A percentile compares a stretch with the other conserved stretches of the same genome.
Evolutionary conservation across 1,140 invertebrate species (phyloP).

Genomic region (Hyles vespertilio): DNA sequence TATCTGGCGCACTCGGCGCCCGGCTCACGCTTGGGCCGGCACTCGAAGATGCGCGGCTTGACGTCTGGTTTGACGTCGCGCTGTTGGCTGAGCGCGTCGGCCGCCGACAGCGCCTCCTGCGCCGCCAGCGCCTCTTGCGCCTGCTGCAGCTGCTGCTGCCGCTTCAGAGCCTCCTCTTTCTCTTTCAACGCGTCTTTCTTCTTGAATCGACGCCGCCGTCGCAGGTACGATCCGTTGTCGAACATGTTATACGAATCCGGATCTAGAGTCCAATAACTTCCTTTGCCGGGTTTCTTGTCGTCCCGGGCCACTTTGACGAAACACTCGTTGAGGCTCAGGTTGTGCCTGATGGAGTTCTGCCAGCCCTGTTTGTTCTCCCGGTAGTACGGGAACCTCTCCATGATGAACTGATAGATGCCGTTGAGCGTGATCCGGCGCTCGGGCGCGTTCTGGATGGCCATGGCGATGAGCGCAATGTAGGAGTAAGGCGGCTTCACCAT

Average conservation of each 20-base stretch:
- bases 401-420: constrained; percentile 99
- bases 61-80: constrained; percentile 75
- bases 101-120: constrained; percentile 72
- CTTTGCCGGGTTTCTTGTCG: constrained; percentile 97
- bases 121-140: constrained; percentile 69
- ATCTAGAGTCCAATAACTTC: constrained; percentile 98
- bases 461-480: constrained; percentile 98
- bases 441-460: constrained; percentile 96
- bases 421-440: constrained; percentile 97
- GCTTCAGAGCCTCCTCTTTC: constrained; percentile 90
- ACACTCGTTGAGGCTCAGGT: constrained; percentile 98
- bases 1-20: constrained; percentile 76
- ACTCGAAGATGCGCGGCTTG: constrained; percentile 77
- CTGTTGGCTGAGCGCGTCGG: constrained; percentile 58
- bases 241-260: constrained; percentile 99
- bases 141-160: constrained; percentile 80
- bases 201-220: constrained; percentile 95
- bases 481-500: constrained; percentile 98
- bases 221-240: constrained; percentile 96
- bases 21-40: constrained; percentile 80
- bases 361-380: constrained; percentile 97
- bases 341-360: constrained; percentile 98
- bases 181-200: constrained; percentile 94
- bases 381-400: constrained; percentile 98
- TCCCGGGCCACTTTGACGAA: constrained; percentile 96